These are phyloP conservation scores for Edolisoma coerulescens DNA, from an alignment of 2,113 vertebrate genomes.

Conservation along the genomic window DNA sequence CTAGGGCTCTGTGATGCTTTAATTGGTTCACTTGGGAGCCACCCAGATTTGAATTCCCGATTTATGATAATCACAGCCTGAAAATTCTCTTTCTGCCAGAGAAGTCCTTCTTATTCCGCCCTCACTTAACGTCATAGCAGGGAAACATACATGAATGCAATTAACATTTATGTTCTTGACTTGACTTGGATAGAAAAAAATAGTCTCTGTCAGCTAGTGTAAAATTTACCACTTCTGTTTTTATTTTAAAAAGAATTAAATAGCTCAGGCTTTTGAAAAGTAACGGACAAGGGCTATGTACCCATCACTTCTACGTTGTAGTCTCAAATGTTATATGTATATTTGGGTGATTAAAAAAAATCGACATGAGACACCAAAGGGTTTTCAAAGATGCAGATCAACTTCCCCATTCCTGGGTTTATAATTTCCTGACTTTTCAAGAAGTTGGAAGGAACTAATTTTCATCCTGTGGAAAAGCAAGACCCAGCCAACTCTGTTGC, in stretches of 20 bases:
- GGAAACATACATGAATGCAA: conserved; percentile 40
- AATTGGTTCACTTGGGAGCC: conserved; percentile 65
- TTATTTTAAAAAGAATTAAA: conserved; percentile 21
- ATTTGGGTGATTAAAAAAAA: neutral
- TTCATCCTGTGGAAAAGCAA: neutral
- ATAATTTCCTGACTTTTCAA: neutral
- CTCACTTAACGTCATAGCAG: conserved; percentile 3
- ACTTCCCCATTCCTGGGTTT: neutral
- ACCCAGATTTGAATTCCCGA: conserved; percentile 54
- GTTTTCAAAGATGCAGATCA: neutral
- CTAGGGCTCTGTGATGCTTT: conserved; percentile 18
- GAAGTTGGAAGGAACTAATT: neutral
- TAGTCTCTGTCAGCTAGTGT: neutral
- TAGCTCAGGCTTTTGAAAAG: neutral
- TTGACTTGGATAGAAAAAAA: conserved; percentile 6
- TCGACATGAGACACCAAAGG: neutral
- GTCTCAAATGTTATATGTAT: neutral
- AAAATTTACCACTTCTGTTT: conserved; percentile 20
- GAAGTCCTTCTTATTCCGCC: neutral
- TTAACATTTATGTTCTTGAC: conserved; percentile 31
- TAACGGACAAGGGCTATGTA: neutral
- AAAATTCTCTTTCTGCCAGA: conserved; percentile 45
- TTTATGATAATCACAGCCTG: conserved; percentile 45
- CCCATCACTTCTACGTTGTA: neutral
- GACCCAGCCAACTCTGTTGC: neutral